Base-by-base conservation (phyloP, 2,888 invertebrate genomes). In the Polyommatus iphigenia region DNA sequence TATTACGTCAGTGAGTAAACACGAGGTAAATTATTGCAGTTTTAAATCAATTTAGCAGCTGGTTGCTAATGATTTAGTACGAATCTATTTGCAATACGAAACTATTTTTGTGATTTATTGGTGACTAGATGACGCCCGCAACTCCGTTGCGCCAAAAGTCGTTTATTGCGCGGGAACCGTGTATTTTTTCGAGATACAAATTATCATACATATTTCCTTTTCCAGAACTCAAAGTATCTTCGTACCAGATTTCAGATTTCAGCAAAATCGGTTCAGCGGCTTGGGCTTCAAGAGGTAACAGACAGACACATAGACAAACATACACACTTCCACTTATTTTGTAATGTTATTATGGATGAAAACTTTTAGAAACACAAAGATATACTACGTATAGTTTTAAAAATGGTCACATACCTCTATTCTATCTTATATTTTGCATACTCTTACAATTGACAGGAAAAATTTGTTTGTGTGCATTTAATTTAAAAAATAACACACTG, bases 1-100 rank as follows among this genome's bases (percentile, higher is more conserved):
- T 29, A 29, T 75, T 54, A 75, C 75, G n/a, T 73, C 46, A 73
- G 15, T 29, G 67, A 67, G 73, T 24, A 73, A 73, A 41, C 73
- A 73, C 24, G 29, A 41, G 13, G 18, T 29, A 18, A 67, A 67
- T 67, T 32, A 67, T 67, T 67, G 67, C 67, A 67, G 67, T 67
- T 32, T 67, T 15, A 29, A 62, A 67, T 67, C 29, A 67, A 67
- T 67, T 67, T 29, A 67, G 29, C 20, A 67, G 50, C 24, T 50
- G 75, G 24, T 75, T 75, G 1, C 18, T 50, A 18, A 50, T 50
- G 46, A 50, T 73, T 67, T 24, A 24, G 24, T 62, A 67, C 15
- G 5, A 67, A 67, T 67, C 29, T 67, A 67, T 67, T 67, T 67
- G 32, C 67, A 15, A 15, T 67, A 15, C 13, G 29, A 29, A 29